Percentiles rank a stretch among this genome's conserved stretches.
phyloP scores from a whole-genome alignment of 2,797 vertebrate genomes.

The Geotrypetes seraphini region DNA sequence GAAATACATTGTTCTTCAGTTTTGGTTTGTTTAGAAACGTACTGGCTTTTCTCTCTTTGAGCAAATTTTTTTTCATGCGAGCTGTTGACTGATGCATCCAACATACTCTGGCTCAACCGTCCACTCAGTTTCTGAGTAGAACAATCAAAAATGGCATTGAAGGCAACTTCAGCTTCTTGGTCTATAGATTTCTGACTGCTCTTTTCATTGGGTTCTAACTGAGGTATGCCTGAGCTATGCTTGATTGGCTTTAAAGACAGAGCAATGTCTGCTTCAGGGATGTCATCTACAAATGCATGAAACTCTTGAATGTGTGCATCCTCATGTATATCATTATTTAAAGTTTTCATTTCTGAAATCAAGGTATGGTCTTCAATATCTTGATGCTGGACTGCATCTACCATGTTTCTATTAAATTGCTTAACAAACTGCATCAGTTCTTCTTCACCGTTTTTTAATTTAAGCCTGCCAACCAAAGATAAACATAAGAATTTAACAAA shows the following conservation, averaged over 20 bases:
- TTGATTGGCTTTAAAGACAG: constrained; percentile 9
- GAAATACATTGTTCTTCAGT: neutral
- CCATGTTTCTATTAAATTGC: constrained; percentile 85
- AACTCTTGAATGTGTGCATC: constrained; percentile 3
- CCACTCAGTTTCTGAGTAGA: constrained; percentile 68
- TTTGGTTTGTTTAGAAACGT: constrained; percentile 6
- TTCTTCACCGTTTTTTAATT: constrained; percentile 62
- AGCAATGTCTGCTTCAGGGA: constrained; percentile 7
- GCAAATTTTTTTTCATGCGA: constrained; percentile 11
- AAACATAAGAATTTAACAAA: no score
- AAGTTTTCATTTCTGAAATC: constrained; percentile 18
- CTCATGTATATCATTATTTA: constrained; percentile 9
- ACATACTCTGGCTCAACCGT: constrained; percentile 53
- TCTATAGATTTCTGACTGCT: constrained; percentile 32
- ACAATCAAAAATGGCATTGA: constrained; percentile 75
- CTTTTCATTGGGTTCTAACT: constrained; percentile 1
- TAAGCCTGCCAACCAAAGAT: constrained; percentile 31
- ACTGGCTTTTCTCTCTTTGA: constrained; percentile 16
- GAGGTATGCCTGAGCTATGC: constrained; percentile 1
- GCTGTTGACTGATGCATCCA: constrained; percentile 26
- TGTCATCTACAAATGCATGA: constrained; percentile 1
- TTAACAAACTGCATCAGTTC: constrained; percentile 82
- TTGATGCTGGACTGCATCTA: constrained; percentile 54
- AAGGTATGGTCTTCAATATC: constrained; percentile 20
- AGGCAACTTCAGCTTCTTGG: constrained; percentile 52